A percentile compares a stretch with the other conserved stretches of the same genome.
Evolutionary conservation across 2,888 invertebrate species (phyloP).

Genomic region (Pristionchus mayeri): DNA sequence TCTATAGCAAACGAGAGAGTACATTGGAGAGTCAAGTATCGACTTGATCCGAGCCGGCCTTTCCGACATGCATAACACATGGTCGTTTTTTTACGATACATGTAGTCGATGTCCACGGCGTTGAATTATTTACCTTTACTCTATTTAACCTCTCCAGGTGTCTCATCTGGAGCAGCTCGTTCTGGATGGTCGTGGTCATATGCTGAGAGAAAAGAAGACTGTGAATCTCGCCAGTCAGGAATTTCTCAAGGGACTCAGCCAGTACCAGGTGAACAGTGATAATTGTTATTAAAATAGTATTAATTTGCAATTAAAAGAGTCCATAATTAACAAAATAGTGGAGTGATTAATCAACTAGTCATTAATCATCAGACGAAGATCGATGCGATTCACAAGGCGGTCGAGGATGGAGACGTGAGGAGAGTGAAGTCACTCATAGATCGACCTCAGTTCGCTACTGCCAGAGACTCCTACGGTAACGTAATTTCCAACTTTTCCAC

Average conservation of each 20-base stretch:
- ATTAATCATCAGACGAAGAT: conserved; percentile 85
- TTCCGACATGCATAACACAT: no score
- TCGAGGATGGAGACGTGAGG: conserved; percentile 87
- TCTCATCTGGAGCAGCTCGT: conserved; percentile 70
- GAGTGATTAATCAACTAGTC: neutral
- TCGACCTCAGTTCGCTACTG: conserved; percentile 85
- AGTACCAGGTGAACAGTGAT: conserved; percentile 65
- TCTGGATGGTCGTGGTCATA: conserved; percentile 70
- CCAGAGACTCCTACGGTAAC: conserved; percentile 83
- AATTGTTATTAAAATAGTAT: no score
- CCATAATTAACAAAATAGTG: neutral
- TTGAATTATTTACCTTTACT: no score
- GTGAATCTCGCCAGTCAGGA: conserved; percentile 68
- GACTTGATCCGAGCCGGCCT: no score
- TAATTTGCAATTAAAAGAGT: no score
- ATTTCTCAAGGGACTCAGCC: conserved; percentile 70
- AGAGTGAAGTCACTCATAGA: conserved; percentile 86
- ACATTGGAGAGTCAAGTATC: no score
- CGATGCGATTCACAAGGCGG: conserved; percentile 88
- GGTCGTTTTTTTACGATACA: no score
- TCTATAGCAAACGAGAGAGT: no score
- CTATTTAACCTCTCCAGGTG: conserved; percentile 42
- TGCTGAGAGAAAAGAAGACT: conserved; percentile 70
- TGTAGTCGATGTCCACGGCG: no score
- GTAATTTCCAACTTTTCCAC: no score